Evolutionary conservation across 2,888 invertebrate genomes (phyloP).

Genomic region (Campoplex nolae): DNA sequence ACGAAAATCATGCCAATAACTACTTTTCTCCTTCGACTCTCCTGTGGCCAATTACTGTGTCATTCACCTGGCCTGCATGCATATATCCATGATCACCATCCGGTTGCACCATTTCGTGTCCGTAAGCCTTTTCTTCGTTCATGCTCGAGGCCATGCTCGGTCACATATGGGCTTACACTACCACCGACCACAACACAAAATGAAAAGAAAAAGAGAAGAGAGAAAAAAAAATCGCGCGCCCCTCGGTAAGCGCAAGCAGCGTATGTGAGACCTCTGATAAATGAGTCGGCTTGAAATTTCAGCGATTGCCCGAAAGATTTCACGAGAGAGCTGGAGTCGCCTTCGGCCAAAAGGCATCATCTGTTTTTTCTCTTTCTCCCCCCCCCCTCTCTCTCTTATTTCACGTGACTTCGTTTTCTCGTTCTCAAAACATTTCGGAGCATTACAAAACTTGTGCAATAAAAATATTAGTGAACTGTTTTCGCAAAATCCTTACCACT

Average conservation of each 20-base stretch:
- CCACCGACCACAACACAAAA: slow-evolving; percentile 24
- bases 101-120: slow-evolving; percentile 55
- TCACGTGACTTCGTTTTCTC: background rate
- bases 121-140: slow-evolving; percentile 38
- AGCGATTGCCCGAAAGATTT: slow-evolving; percentile 75
- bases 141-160: slow-evolving; percentile 52
- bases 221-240: slow-evolving; percentile 42
- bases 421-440: background rate
- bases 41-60: slow-evolving; percentile 21
- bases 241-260: slow-evolving; percentile 55
- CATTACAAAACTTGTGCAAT: background rate
- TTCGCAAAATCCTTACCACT: background rate
- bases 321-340: slow-evolving; percentile 60
- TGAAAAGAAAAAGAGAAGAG: background rate
- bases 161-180: slow-evolving; percentile 11
- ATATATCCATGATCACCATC: slow-evolving; percentile 45
- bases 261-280: slow-evolving; percentile 73
- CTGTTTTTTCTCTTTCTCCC: slow-evolving; percentile 22
- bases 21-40: slow-evolving; percentile 1
- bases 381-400: background rate
- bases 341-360: slow-evolving; percentile 40
- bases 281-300: slow-evolving; percentile 78
- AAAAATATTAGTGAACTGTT: background rate
- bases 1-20: slow-evolving; percentile 26
- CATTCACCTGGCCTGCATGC: background rate